These are phyloP conservation scores for Erebia ligea DNA, from an alignment of 2,888 invertebrate species.

Conservation along the genomic window DNA sequence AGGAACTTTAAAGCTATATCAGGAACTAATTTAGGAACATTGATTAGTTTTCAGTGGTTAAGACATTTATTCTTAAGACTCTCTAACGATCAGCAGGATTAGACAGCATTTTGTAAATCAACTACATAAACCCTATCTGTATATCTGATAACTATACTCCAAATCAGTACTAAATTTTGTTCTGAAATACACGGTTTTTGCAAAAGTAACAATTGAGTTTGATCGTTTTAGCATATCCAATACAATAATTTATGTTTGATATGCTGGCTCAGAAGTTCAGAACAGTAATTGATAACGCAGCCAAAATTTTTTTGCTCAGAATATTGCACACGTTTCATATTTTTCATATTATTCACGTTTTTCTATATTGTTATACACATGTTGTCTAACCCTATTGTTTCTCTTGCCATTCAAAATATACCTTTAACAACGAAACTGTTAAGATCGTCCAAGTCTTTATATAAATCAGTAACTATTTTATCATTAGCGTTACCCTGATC, in stretches of 20 bases:
- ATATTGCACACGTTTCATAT: neutral
- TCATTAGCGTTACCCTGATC: slow-evolving; percentile 71
- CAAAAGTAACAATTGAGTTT: too few relatives aligned
- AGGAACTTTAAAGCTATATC: slow-evolving; percentile 37
- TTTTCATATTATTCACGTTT: too few relatives aligned
- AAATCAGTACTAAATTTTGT: too few relatives aligned
- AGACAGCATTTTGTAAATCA: neutral
- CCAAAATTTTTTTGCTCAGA: neutral
- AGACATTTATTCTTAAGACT: slow-evolving; percentile 1
- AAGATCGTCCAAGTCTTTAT: slow-evolving; percentile 25
- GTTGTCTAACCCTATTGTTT: slow-evolving; percentile 6
- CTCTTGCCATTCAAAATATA: neutral
- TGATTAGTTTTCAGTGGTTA: slow-evolving; percentile 7
- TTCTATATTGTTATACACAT: neutral
- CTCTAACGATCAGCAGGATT: neutral
- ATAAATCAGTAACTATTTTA: slow-evolving; percentile 34
- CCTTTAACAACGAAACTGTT: slow-evolving; percentile 5
- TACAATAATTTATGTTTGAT: too few relatives aligned
- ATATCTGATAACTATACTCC: too few relatives aligned
- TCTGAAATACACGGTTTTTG: too few relatives aligned
- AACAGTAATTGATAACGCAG: too few relatives aligned
- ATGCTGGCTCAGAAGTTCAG: too few relatives aligned
- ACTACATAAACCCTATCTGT: too few relatives aligned
- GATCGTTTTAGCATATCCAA: too few relatives aligned
- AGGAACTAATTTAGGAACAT: slow-evolving; percentile 49